Base-by-base conservation (phyloP, 2,888 invertebrate species). In the Trachelus iudaicus region DNA sequence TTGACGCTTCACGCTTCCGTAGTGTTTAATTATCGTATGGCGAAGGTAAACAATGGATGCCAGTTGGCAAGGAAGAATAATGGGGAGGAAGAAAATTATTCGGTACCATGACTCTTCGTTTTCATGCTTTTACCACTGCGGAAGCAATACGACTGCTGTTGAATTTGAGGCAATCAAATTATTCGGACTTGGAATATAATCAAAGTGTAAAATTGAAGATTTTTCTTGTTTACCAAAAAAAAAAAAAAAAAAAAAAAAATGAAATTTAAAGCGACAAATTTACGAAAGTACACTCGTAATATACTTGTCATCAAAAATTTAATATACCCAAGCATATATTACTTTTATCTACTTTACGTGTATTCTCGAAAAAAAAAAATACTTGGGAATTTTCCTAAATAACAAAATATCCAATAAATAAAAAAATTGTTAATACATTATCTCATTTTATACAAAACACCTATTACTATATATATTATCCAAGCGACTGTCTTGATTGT, bases 21-120 rank as follows among this genome's bases (percentile, higher is more conserved):
- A 13, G 31, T 34, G 71, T 71, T 71, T 71, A 71, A 71, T 71
- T 71, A 71, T 71, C 71, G 33, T 31, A 71, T 23, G 31, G 33
- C 33, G 4, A 31, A 34, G 71, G 71, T 34, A 71, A 71, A 71
- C 71, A 71, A 71, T 71, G 71, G 31, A 15, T 71, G 13, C 33
- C 31, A 71, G 34, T 33, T 34, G 71, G 71, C 31, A 13, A 34
- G 71, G 71, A 34, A 71, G 71, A 35, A 35, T 31, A 40, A 73
- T 74, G 37, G 33, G 77, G 69, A 79, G 33, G 77, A 69, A 77
- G 69, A 75, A 75, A 80, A 77, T 77, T 35, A 77, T 77, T 80
- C 75, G 79, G 76, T 69, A 33, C 73, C 76, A 79, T 80, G 79
- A 79, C 79, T 79, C 79, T 79, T 79, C 79, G 79, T 80, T 79